A percentile compares a stretch with the other conserved stretches of the same genome.
Evolutionary conservation across 2,797 vertebrate species (phyloP).

Genomic region (Tarsius wallacei): DNA sequence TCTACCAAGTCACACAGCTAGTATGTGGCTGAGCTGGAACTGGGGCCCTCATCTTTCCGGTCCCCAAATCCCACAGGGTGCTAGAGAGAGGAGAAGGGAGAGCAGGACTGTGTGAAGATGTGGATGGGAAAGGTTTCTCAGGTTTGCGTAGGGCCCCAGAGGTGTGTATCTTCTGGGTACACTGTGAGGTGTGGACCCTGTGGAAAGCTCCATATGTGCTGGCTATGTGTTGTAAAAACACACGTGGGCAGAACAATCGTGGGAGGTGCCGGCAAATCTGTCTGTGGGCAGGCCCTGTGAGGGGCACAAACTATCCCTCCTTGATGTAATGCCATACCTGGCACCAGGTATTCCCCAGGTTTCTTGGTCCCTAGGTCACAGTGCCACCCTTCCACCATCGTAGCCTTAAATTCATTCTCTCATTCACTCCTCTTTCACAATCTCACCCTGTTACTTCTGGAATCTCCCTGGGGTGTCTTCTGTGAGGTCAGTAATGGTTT

Average conservation of each 20-base stretch:
- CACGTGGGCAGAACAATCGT: not conserved
- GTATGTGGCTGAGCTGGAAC: not conserved
- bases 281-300: not conserved
- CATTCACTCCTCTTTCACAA: fast-evolving
- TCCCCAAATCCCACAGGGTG: not conserved
- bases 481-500: not conserved
- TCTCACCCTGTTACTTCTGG: not conserved
- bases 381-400: not conserved
- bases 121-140: no score
- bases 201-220: not conserved
- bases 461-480: not conserved
- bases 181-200: not conserved
- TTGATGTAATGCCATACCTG: fast-evolving
- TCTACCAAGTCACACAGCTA: not conserved
- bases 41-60: not conserved
- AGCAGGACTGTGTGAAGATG: not conserved
- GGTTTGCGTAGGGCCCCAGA: not conserved
- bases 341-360: not conserved
- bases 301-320: not conserved
- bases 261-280: not conserved
- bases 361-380: not conserved
- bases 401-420: not conserved
- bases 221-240: not conserved
- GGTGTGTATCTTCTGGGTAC: not conserved
- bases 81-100: not conserved